Conservation (phyloP, 2,797 vertebrate species). For the Micrastur ruficollis region DNA sequence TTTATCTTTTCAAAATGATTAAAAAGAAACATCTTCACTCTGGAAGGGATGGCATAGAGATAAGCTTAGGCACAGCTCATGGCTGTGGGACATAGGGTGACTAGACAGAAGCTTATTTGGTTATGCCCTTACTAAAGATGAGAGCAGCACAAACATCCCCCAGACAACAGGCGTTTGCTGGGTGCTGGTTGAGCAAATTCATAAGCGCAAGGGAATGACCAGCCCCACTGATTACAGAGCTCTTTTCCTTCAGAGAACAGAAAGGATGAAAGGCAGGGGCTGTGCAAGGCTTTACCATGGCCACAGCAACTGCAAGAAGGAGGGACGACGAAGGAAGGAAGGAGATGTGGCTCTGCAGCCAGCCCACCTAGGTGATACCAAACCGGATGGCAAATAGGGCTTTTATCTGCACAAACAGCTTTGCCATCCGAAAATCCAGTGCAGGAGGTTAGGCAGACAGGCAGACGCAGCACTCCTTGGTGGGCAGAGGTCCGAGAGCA, state of each 20-base stretch:
- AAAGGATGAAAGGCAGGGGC: not conserved
- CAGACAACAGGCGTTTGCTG: not conserved
- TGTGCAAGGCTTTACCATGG: fast-evolving
- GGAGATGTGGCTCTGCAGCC: not conserved
- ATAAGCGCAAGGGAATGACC: not conserved
- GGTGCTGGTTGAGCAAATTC: not conserved
- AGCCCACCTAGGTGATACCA: fast-evolving
- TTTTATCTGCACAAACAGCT: not conserved
- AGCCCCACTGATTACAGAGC: not conserved
- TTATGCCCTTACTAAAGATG: not conserved
- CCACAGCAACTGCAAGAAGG: not conserved
- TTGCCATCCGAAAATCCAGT: not conserved
- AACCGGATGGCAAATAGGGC: fast-evolving
- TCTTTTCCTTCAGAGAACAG: not conserved
- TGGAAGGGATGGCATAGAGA: not conserved
- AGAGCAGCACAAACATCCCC: not conserved
- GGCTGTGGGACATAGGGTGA: not conserved
- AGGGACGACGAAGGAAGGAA: not conserved
- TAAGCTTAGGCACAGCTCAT: not conserved
- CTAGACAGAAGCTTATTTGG: not conserved
- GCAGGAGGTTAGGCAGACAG: not conserved
- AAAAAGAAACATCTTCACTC: not conserved
- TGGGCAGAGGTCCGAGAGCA: fast-evolving
- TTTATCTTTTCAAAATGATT: not conserved
- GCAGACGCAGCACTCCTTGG: not conserved